Evolutionary conservation across 2,113 vertebrate species (phyloP).

Genomic region (Chrysochloris asiatica): DNA sequence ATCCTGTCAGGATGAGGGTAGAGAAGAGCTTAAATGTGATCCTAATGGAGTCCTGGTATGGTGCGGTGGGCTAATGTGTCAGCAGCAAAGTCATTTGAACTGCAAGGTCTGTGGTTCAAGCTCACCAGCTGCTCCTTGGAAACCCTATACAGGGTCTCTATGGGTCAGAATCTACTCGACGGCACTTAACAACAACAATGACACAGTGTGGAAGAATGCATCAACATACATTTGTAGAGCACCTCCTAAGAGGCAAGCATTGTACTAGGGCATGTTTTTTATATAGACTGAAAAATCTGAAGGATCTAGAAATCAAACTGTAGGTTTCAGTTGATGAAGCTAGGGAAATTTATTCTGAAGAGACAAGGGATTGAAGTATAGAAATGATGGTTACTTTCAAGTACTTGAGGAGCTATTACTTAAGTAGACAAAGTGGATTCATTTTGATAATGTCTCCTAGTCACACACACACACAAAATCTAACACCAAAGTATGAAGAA

Average conservation of each 20-base stretch:
- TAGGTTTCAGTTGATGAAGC: not conserved
- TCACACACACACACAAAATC: conserved; percentile 32
- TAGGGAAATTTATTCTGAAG: not conserved
- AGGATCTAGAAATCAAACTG: not conserved
- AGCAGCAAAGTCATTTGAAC: too few relatives aligned
- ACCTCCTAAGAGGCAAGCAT: too few relatives aligned
- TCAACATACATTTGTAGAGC: too few relatives aligned
- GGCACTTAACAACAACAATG: too few relatives aligned
- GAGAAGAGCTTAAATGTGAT: not conserved
- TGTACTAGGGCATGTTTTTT: not conserved
- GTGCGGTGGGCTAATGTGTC: too few relatives aligned
- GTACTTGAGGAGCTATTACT: conserved; percentile 1
- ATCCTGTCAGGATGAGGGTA: not conserved
- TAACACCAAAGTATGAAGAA: conserved; percentile 3
- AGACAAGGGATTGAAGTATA: not conserved
- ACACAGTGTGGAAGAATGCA: not conserved
- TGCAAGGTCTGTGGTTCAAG: too few relatives aligned
- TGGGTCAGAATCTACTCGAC: too few relatives aligned
- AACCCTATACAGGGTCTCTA: too few relatives aligned
- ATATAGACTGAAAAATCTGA: not conserved
- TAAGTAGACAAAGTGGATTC: not conserved
- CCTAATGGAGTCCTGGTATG: too few relatives aligned
- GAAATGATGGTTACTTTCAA: not conserved
- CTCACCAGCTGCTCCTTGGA: too few relatives aligned
- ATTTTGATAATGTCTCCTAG: not conserved